Percentiles rank a stretch among this genome's conserved stretches.
Conservation (phyloP, 1,140 invertebrate species). For the Monomorium pharaonis region DNA sequence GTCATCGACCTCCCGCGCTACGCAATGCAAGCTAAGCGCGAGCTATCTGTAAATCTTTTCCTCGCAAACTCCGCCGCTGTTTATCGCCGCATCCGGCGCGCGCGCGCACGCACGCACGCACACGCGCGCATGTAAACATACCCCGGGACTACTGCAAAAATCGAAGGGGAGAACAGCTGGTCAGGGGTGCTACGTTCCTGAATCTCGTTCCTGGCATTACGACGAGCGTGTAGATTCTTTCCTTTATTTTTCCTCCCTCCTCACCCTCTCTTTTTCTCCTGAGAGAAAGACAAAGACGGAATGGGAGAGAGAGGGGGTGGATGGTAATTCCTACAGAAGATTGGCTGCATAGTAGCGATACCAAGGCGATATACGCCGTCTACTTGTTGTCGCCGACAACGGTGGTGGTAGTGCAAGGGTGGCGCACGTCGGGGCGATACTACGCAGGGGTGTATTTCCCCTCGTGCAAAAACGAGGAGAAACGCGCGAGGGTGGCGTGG, state of each 20-base stretch:
- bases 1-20: constrained; percentile 32
- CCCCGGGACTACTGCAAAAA: constrained; percentile 18
- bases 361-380: constrained; percentile 59
- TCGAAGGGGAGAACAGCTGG: constrained; percentile 60
- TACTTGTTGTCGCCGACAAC: constrained; percentile 62
- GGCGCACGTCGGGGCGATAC: constrained; percentile 58
- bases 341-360: constrained; percentile 69
- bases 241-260: neutral
- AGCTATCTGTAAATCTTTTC: constrained; percentile 49
- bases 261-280: neutral
- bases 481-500: constrained; percentile 52
- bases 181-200: constrained; percentile 51
- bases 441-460: constrained; percentile 48
- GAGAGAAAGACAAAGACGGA: neutral
- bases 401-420: constrained; percentile 17
- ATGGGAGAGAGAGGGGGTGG: neutral
- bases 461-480: constrained; percentile 50
- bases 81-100: constrained; percentile 43
- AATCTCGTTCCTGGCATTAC: constrained; percentile 60
- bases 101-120: neutral
- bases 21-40: neutral
- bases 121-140: neutral
- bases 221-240: constrained; percentile 52
- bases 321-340: constrained; percentile 72
- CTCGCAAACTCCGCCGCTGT: constrained; percentile 27